phyloP scores from a whole-genome alignment of 2,113 vertebrate species.

The Hemichromis elongatus region DNA sequence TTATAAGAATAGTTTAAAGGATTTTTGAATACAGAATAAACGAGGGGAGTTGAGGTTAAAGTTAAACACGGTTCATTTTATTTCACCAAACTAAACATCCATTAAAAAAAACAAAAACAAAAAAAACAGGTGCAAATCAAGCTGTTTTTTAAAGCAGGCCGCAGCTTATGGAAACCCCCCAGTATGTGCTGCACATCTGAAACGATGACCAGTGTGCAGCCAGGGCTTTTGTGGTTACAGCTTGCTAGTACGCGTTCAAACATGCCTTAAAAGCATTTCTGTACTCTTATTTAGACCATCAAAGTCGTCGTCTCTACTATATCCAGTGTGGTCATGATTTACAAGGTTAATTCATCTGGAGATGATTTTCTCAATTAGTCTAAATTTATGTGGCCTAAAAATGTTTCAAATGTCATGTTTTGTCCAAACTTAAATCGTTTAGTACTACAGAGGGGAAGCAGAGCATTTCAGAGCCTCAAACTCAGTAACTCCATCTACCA shows the following conservation, averaged over 20 bases:
- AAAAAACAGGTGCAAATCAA: background rate
- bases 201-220: background rate
- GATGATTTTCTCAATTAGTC: background rate
- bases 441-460: rapidly evolving
- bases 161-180: background rate
- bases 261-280: background rate
- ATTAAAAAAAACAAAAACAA: background rate
- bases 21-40: background rate
- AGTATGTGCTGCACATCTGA: background rate
- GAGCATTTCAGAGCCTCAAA: background rate
- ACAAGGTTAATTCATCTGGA: background rate
- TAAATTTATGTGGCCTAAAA: background rate
- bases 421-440: rapidly evolving
- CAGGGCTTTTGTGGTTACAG: background rate
- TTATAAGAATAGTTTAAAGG: rapidly evolving
- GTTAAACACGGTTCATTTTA: background rate
- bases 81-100: background rate
- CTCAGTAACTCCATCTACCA: background rate
- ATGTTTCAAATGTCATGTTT: background rate
- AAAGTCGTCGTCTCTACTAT: background rate
- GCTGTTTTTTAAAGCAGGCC: background rate
- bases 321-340: background rate
- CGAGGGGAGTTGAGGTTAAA: background rate
- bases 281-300: background rate
- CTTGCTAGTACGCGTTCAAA: background rate